These are phyloP conservation scores for Eueides isabella DNA, from an alignment of 1,140 invertebrate genomes.

Conservation along the genomic window DNA sequence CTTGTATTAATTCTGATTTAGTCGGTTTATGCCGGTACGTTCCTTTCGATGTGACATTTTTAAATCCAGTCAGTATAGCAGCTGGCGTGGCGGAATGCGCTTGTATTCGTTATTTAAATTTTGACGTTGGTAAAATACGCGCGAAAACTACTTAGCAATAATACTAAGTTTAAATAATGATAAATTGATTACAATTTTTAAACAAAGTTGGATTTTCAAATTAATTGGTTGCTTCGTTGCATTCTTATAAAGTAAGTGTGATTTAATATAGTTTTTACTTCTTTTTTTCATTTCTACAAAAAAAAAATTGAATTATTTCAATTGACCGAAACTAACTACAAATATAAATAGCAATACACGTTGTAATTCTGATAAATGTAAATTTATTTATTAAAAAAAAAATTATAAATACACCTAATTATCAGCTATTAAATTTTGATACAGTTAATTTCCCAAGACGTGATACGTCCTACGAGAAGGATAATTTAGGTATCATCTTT, in stretches of 20 bases:
- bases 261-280: neutral
- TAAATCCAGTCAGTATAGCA: slow-evolving; percentile 65
- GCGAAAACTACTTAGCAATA: slow-evolving; percentile 18
- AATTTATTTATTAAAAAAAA: too few relatives aligned
- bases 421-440: too few relatives aligned
- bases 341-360: too few relatives aligned
- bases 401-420: too few relatives aligned
- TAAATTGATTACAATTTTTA: neutral
- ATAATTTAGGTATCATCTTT: too few relatives aligned
- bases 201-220: neutral
- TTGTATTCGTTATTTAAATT: slow-evolving; percentile 46
- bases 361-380: too few relatives aligned
- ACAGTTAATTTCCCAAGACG: too few relatives aligned
- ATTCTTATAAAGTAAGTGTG: neutral
- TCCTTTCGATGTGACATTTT: slow-evolving; percentile 64
- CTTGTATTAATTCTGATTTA: slow-evolving; percentile 55
- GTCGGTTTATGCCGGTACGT: slow-evolving; percentile 70
- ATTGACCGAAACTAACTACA: too few relatives aligned
- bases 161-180: neutral
- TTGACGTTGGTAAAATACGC: slow-evolving; percentile 42
- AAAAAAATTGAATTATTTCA: too few relatives aligned
- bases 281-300: neutral
- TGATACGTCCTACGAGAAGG: too few relatives aligned
- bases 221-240: neutral
- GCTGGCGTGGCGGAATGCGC: slow-evolving; percentile 59